Evolutionary conservation across 2,888 invertebrate species (phyloP).

Genomic region (Epirrita christyi): DNA sequence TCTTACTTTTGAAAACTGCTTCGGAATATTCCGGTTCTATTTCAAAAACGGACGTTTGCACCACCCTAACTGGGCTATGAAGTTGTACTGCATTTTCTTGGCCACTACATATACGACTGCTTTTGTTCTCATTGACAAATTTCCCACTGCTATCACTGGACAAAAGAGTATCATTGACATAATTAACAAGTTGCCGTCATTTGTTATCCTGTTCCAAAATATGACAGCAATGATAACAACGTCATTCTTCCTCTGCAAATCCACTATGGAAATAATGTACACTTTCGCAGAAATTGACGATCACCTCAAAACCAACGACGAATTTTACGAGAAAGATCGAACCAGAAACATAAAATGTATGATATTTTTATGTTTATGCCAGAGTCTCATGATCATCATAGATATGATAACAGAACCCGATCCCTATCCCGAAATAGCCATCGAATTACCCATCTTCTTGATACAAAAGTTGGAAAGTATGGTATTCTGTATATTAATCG

Average conservation of each 20-base stretch:
- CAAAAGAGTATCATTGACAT: conserved; percentile 16
- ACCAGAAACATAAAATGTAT: conserved; percentile 37
- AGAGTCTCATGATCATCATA: conserved; percentile 34
- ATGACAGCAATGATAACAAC: conserved; percentile 23
- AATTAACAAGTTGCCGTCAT: conserved; percentile 34
- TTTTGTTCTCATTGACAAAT: neutral
- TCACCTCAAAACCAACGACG: conserved; percentile 10
- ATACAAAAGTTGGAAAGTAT: conserved; percentile 57
- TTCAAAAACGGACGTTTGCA: conserved; percentile 41
- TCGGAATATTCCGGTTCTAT: conserved; percentile 56
- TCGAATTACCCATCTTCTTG: conserved; percentile 44
- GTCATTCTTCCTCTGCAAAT: conserved; percentile 20
- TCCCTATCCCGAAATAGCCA: conserved; percentile 25
- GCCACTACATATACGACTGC: conserved; percentile 6
- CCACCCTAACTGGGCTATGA: conserved; percentile 46
- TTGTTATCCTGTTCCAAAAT: conserved; percentile 34
- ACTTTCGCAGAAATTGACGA: conserved; percentile 21
- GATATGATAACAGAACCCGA: conserved; percentile 37
- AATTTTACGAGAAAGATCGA: conserved; percentile 37
- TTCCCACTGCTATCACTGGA: conserved; percentile 2
- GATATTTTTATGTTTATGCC: conserved; percentile 33
- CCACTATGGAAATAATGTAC: conserved; percentile 19
- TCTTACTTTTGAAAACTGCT: conserved; percentile 13
- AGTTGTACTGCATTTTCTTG: conserved; percentile 41
- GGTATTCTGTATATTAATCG: conserved; percentile 53